Base-by-base conservation (phyloP, 2,888 invertebrate species). In the Habrosyne pyritoides region DNA sequence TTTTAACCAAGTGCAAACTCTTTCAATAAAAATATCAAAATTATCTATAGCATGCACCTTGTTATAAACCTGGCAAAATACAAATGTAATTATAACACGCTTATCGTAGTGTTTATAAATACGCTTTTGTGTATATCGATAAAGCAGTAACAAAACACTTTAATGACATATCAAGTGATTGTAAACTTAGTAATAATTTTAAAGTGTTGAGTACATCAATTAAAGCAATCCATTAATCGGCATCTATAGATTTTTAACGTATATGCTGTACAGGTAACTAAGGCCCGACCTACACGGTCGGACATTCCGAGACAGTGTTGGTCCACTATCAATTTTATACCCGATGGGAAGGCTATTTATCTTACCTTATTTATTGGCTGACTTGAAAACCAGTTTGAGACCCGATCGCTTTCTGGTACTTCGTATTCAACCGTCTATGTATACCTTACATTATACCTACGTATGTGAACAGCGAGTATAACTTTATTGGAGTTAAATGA, bases 311-410 rank as follows among this genome's bases (percentile, higher is more conserved):
- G 71, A 67, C 76, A 76, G 79, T 72, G 83, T 82, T 84, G 86
- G 88, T 75, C 86, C 83, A 79, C 91, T 91, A 90, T 92, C 90
- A 91, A 91, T 87, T 87, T 89, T 86, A 90, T 89, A 89, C 87
- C 72, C 86, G 85, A 84, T 86, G 87, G 89, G 90, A 87, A 84
- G 83, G 79, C 86, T 82, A 91, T 92, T 91, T 92, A 91, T 91
- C 91, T 91, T 91, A 67, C 80, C 84, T 91, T 91, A 91, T 92
- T 92, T 92, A 92, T 91, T 90, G 79, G 75, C 83, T 84, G 86
- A 87, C 87, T 89, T 78, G 62, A 79, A 87, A 92, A 91, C 91
- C 91, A 79, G 91, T 91, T 81, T 74, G 79, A 75, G 79, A 81
- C 81, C 75, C 79, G 84, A 77, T 78, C 80, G 79, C 81, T 81